Evolutionary conservation across 2,113 vertebrate species (phyloP).

Genomic region (Pavo muticus): DNA sequence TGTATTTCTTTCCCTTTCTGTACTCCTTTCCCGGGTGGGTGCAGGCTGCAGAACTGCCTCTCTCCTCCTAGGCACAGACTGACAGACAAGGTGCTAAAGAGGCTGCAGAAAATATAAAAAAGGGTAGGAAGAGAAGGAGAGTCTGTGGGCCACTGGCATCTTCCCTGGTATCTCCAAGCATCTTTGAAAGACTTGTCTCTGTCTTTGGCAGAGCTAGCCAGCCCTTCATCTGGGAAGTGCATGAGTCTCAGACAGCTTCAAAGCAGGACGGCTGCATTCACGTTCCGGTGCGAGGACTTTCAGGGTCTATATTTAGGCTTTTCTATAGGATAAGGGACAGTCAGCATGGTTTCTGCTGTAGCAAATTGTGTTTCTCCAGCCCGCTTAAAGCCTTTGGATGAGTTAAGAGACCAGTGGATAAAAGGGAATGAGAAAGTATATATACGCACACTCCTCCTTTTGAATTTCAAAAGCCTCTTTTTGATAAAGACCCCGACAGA

Average conservation of each 20-base stretch:
- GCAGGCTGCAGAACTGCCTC: background rate
- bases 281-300: background rate
- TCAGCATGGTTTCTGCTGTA: slow-evolving; percentile 25
- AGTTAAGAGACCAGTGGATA: slow-evolving; percentile 61
- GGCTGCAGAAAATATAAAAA: background rate
- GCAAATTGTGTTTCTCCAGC: slow-evolving; percentile 42
- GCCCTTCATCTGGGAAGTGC: slow-evolving; percentile 54
- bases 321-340: slow-evolving; percentile 58
- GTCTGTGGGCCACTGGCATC: background rate
- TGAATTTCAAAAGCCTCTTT: slow-evolving; percentile 55
- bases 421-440: slow-evolving; percentile 55
- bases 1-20: background rate
- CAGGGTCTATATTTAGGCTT: slow-evolving; percentile 61
- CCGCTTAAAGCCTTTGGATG: slow-evolving; percentile 58
- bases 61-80: background rate
- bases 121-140: background rate
- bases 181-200: slow-evolving; percentile 41
- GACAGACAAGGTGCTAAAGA: background rate
- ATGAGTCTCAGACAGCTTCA: slow-evolving; percentile 44
- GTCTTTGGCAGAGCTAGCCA: slow-evolving; percentile 20
- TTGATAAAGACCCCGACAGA: slow-evolving; percentile 43
- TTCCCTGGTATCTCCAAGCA: slow-evolving; percentile 8
- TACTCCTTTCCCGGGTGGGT: background rate
- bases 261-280: slow-evolving; percentile 35
- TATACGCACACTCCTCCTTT: slow-evolving; percentile 20